These are phyloP conservation scores for Pardalotus punctatus DNA, from an alignment of 2,113 vertebrate genomes.

Conservation along the genomic window DNA sequence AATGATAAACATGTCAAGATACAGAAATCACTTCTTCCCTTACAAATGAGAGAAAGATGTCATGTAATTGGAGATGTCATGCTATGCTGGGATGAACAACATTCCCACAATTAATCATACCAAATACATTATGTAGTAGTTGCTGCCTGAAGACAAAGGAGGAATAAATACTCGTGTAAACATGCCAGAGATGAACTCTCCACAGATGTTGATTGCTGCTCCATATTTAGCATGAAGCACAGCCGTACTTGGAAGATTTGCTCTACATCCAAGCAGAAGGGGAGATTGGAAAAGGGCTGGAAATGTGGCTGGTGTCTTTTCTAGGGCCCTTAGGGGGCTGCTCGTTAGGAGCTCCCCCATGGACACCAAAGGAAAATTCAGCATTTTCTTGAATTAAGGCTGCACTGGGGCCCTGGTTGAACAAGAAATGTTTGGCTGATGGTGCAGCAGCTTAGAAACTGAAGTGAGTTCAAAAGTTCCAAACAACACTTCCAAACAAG, in stretches of 20 bases:
- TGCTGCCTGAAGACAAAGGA: constrained; percentile 56
- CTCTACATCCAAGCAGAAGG: neutral
- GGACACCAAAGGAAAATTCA: neutral
- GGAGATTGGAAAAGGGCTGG: neutral
- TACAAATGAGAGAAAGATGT: constrained; percentile 50
- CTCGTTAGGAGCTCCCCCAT: neutral
- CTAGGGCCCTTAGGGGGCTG: neutral
- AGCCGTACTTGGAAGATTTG: neutral
- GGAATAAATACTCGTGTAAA: constrained; percentile 19
- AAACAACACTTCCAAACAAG: constrained; percentile 43
- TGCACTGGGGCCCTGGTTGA: neutral
- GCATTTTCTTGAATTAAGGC: neutral
- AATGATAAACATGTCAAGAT: constrained; percentile 42
- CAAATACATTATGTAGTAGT: constrained; percentile 38
- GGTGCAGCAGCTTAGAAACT: neutral
- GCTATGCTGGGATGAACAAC: constrained; percentile 34
- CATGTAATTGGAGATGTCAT: constrained; percentile 31
- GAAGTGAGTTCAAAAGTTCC: constrained; percentile 20
- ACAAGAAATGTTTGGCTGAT: neutral
- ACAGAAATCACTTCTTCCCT: constrained; percentile 40
- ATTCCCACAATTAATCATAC: constrained; percentile 56
- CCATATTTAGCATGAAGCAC: neutral
- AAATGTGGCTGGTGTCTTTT: neutral
- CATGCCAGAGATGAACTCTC: neutral
- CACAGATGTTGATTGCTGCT: constrained; percentile 9